phyloP scores from a whole-genome alignment of 2,797 vertebrate genomes.

The Megaceryle alcyon region DNA sequence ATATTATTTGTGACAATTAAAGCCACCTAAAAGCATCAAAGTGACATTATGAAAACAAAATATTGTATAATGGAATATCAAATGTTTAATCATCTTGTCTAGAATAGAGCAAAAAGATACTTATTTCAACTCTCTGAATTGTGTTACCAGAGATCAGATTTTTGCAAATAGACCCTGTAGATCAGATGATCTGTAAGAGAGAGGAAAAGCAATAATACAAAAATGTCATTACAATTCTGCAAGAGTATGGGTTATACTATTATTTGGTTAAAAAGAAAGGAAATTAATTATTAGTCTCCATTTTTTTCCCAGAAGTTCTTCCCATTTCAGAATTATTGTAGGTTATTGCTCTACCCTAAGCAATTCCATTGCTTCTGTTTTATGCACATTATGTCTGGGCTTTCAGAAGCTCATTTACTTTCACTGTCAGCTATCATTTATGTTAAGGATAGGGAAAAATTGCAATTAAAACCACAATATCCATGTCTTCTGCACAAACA shows the following conservation, averaged over 20 bases:
- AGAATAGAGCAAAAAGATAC: not conserved
- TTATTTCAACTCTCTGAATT: not conserved
- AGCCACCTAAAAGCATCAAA: not conserved
- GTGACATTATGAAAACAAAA: not conserved
- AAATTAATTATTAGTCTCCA: not conserved
- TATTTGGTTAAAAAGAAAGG: not conserved
- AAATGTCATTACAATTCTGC: not conserved
- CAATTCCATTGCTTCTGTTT: not conserved
- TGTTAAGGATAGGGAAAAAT: not conserved
- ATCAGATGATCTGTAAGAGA: not conserved
- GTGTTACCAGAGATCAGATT: not conserved
- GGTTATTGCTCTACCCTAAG: not conserved
- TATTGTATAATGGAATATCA: not conserved
- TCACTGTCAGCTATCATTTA: not conserved
- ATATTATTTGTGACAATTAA: not conserved
- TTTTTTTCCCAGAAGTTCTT: not conserved
- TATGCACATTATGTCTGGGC: not conserved
- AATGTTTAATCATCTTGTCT: not conserved
- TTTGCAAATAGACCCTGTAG: not conserved
- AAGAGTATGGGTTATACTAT: not conserved
- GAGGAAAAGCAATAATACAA: fast-evolving
- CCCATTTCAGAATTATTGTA: not conserved
- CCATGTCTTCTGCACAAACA: not conserved
- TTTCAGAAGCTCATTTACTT: not conserved
- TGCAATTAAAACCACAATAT: not conserved